phyloP scores from a whole-genome alignment of 64 coral and sea anemone genomes.

The Porites australiensis region DNA sequence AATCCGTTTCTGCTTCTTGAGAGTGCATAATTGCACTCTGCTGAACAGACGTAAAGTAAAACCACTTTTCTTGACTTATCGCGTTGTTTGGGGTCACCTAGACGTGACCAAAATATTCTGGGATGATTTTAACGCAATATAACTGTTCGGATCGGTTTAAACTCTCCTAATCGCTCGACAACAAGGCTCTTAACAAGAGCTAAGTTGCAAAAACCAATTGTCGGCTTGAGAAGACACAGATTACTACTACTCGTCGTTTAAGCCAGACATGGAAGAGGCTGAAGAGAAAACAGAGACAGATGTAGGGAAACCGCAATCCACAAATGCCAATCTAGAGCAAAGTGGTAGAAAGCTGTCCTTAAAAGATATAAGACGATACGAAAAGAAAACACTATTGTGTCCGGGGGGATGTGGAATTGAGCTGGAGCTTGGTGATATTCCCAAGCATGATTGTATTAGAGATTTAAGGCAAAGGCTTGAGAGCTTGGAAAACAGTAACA shows the following conservation, averaged over 20 bases:
- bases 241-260: not conserved
- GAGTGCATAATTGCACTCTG: not conserved
- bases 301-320: not conserved
- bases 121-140: not conserved
- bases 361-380: slow-evolving; percentile 94
- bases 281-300: slow-evolving; percentile 4
- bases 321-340: slow-evolving; percentile 44
- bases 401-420: slow-evolving; percentile 84
- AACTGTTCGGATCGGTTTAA: slow-evolving; percentile 18
- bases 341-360: slow-evolving; percentile 58
- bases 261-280: slow-evolving; percentile 13
- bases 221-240: not conserved
- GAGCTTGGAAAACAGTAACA: slow-evolving; percentile 33
- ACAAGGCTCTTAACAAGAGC: not conserved
- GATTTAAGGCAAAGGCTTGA: slow-evolving; percentile 69
- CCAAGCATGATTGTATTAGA: slow-evolving; percentile 76
- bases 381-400: slow-evolving; percentile 92
- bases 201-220: not conserved
- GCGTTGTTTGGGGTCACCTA: slow-evolving; percentile 25
- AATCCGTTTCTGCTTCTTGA: not conserved
- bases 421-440: slow-evolving; percentile 71
- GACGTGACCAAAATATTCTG: slow-evolving; percentile 36
- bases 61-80: not conserved
- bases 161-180: not conserved
- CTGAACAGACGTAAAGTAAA: slow-evolving; percentile 2